Evolutionary conservation across 2,797 vertebrate genomes (phyloP), one percentile per base, ranked within the genome.

Genomic region (Mormyrops attenuatus): DNA sequence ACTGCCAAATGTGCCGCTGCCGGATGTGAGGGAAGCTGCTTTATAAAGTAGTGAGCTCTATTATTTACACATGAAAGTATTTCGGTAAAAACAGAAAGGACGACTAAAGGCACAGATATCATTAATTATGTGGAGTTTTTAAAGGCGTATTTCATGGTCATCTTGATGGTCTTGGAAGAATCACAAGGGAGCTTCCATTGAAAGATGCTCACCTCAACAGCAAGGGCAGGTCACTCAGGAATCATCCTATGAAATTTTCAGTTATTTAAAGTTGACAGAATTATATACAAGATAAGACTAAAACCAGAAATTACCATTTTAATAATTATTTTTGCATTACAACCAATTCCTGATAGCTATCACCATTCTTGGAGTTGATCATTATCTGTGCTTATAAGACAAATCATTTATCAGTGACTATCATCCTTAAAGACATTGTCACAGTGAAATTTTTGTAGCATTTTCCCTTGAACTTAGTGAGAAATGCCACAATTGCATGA

Each of bases 1-100:
- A 47, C 44, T 82, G 26, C 22, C 44, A 4, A 85, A 89, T 49
- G 30, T 22, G n/a, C 53, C 15, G 44, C 60, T 49, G n/a, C 63
- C 22, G 47, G 41, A 85, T 49, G 69, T 85, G 6, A 26, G 60
- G 22, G 60, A 66, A 66, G 41, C 38, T 89, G 55, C 38, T 57
- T 15, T 85, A 82, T 34, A 53, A 89, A 60, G 55, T 11, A 55
- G 49, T 73, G 57, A 26, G 41, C 49, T 85, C 38, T 57, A 87
- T 89, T 89, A 53, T 63, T 57, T 47, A 47, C 8, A 17, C 60
- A 57, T 47, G 34, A 87, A 85, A 89, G 73, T 30, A 69, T 69
- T 57, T 86, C 89, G 50, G 89, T 63, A 73, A 20, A 47, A 26
- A 52, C 20, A 73, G 34, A 73, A 73, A 15, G 30, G 30, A 38